Percentiles rank a stretch among this genome's conserved stretches.
Evolutionary conservation across 2,113 vertebrate species (phyloP).

Genomic region (Empidonax traillii): DNA sequence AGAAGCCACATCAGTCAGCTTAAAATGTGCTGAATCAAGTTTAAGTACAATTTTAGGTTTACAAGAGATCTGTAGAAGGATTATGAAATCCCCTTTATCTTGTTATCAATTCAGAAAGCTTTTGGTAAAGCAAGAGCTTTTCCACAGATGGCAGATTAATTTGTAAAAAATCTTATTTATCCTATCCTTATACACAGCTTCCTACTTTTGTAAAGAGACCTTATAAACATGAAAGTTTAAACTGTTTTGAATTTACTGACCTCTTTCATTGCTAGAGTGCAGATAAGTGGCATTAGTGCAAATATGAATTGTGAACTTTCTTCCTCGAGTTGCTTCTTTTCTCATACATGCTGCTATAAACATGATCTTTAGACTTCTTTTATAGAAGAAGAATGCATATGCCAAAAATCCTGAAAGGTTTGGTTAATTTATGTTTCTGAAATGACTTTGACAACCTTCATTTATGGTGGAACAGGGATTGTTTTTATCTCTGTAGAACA

Average conservation of each 20-base stretch:
- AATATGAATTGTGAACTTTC: not conserved
- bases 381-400: not conserved
- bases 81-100: not conserved
- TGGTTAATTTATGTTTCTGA: not conserved
- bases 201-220: not conserved
- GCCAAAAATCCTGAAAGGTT: not conserved
- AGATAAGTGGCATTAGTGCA: not conserved
- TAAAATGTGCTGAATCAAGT: not conserved
- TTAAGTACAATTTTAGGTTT: not conserved
- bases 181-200: not conserved
- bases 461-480: not conserved
- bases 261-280: not conserved
- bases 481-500: not conserved
- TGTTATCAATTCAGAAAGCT: not conserved
- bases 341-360: not conserved
- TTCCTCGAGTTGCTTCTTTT: not conserved
- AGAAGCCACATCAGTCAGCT: constrained; percentile 3
- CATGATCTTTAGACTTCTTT: not conserved
- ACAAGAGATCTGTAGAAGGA: not conserved
- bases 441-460: not conserved
- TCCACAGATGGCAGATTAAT: not conserved
- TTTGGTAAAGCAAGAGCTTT: not conserved
- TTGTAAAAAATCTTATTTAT: not conserved
- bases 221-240: not conserved
- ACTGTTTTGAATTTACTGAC: not conserved